Conservation (phyloP, 2,113 vertebrate species). For the Atlantisia rogersi region DNA sequence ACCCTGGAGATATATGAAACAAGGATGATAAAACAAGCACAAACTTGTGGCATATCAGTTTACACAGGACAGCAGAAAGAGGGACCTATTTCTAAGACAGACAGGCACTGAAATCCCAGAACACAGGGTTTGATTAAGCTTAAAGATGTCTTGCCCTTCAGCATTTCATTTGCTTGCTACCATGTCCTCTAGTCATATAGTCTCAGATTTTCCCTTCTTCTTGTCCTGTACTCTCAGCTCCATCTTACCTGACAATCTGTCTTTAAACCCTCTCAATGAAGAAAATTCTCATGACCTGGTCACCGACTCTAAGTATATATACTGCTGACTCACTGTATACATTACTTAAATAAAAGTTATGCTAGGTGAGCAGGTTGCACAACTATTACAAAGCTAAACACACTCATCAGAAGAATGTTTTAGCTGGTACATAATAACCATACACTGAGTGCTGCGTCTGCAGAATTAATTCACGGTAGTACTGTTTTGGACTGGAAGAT, state of each 20-base stretch:
- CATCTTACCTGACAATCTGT: neutral
- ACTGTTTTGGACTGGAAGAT: neutral
- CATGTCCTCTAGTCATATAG: neutral
- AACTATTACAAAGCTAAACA: neutral
- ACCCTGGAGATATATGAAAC: neutral
- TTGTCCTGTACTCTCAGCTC: neutral
- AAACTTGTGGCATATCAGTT: neutral
- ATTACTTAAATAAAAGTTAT: neutral
- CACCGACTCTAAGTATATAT: neutral
- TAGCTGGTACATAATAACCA: neutral
- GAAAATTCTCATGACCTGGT: neutral
- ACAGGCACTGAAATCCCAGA: neutral
- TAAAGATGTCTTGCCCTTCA: neutral
- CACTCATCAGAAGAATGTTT: neutral
- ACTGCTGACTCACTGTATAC: neutral
- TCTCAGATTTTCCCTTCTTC: neutral
- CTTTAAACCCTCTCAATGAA: neutral
- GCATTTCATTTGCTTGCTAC: neutral
- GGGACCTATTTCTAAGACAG: neutral
- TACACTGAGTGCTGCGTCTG: neutral
- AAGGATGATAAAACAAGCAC: neutral
- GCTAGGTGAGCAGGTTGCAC: neutral
- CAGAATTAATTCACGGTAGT: neutral
- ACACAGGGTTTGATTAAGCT: neutral
- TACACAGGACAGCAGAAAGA: neutral